Percentiles rank a stretch among this genome's conserved stretches.
Conservation (phyloP, 2,113 vertebrate genomes). For the Sphyrna mokarran region DNA sequence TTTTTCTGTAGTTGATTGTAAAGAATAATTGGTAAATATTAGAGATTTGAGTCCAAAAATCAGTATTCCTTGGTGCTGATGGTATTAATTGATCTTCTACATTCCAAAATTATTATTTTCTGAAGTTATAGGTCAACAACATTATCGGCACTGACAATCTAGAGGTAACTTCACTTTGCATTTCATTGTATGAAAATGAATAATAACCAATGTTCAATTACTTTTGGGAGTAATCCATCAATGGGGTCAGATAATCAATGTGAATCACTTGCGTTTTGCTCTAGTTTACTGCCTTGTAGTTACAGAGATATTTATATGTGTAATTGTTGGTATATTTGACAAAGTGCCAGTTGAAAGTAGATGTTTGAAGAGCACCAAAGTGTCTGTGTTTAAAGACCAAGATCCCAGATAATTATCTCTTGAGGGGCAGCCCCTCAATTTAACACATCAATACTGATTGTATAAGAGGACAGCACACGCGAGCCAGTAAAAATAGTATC, state of each 20-base stretch:
- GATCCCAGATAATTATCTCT: background rate
- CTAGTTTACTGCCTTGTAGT: background rate
- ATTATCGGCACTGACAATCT: background rate
- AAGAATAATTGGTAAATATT: background rate
- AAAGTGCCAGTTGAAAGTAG: background rate
- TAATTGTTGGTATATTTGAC: background rate
- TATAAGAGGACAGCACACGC: background rate
- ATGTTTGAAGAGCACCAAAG: slow-evolving; percentile 12
- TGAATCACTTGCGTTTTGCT: background rate
- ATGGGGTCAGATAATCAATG: background rate
- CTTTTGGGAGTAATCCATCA: background rate
- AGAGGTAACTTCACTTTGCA: background rate
- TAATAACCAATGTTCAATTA: background rate
- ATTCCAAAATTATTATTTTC: background rate
- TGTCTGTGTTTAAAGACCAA: background rate
- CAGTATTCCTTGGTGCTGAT: background rate
- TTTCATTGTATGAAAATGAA: background rate
- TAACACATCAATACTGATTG: background rate
- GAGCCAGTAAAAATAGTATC: background rate
- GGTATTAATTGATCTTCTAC: background rate
- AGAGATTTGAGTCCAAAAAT: background rate
- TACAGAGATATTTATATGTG: background rate
- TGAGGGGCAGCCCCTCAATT: background rate
- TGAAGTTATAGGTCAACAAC: background rate
- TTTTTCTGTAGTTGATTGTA: background rate